phyloP scores from a whole-genome alignment of 2,888 invertebrate species.

The Polydrusus cervinus region DNA sequence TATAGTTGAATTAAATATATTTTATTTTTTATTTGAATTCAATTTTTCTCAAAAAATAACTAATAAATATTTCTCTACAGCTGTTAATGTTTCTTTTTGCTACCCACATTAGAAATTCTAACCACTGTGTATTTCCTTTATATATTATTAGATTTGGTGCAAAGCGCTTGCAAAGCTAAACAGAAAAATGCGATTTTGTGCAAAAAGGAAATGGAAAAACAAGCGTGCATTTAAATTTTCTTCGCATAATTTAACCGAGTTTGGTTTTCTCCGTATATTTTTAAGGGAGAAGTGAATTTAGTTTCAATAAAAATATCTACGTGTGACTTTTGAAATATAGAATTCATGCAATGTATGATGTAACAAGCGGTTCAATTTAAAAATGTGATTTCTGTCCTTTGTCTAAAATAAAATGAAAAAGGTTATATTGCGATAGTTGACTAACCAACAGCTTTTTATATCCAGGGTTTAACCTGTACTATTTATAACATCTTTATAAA shows the following conservation, averaged over 20 bases:
- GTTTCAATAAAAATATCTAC: conserved; percentile 3
- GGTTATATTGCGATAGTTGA: no score
- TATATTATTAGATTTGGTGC: background rate
- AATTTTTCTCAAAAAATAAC: no score
- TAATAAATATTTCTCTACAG: no score
- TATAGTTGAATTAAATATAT: no score
- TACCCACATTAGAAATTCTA: background rate
- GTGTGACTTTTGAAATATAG: background rate
- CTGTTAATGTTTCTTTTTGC: background rate
- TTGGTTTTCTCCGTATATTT: conserved; percentile 3
- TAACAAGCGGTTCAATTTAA: no score
- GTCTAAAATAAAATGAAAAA: no score
- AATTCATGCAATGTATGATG: background rate
- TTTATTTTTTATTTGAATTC: no score
- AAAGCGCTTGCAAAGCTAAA: background rate
- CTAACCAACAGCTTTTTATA: no score
- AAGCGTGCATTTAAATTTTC: conserved; percentile 1
- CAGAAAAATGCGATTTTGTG: conserved; percentile 1
- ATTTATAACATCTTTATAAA: no score
- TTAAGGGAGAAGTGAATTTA: background rate
- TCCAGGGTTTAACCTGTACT: no score
- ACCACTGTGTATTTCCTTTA: background rate
- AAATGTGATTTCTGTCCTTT: no score
- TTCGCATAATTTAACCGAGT: background rate
- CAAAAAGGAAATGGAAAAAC: conserved; percentile 8